Base-by-base conservation (phyloP, 2,113 vertebrate species). In the Sphaerodactylus townsendi region DNA sequence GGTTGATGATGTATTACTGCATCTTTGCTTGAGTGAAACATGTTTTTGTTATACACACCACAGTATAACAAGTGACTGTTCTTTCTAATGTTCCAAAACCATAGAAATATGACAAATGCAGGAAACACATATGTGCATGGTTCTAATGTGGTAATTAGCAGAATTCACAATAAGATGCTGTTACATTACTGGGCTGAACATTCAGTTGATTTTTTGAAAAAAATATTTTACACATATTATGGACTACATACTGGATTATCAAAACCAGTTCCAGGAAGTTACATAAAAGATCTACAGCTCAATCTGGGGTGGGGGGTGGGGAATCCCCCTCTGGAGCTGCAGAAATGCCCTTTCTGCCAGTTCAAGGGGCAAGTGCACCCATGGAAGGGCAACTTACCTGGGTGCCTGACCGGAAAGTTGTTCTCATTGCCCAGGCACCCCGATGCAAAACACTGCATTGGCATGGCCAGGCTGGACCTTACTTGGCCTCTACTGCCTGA, bases 1-100 rank as follows among this genome's bases (percentile, higher is more conserved):
- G 64, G 50, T 86, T 46, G 77, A 79, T 77, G 71, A 72, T 86
- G 86, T 82, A 75, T 79, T 83, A 85, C 44, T 64, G 53, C 64
- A 82, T 62, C 44, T 0, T 0, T 48, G 66, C 82, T 75, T 85
- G 59, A 87, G 37, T 56, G 74, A 89, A 82, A n/a, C 1, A 0
- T 11, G 50, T 44, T 46, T 88, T 39, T 65, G 74, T 30, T 65
- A 50, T 87, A 8, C 23, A 28, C 77, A 62, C 50, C 44, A 72
- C 9, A 56, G 64, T 65, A 76, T 65, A 88, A 74, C 66, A 78
- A 56, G 9, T 65, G 39, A 23, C 41, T 66, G 6, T 7, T 53
- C 30, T 15, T 9, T 3, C 13, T 50, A 75, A n/a, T 33, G 46
- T 17, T 33, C 13, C 39, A 19, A 8, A 48, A 50, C 8, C 21